phyloP scores from a whole-genome alignment of 1,140 invertebrate species.

The Heliconius himera region DNA sequence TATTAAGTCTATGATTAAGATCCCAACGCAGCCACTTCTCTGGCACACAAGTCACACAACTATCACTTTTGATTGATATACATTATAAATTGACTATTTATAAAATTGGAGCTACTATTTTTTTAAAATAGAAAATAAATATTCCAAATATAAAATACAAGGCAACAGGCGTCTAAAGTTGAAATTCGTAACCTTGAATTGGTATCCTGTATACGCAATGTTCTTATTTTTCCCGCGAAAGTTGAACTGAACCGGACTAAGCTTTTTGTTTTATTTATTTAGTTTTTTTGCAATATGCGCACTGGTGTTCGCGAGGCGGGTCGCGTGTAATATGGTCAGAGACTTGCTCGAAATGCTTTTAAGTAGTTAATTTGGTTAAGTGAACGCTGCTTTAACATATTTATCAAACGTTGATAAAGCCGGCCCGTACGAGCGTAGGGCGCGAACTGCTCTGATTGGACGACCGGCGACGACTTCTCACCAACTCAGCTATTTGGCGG shows the following conservation, averaged over 20 bases:
- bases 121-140: background rate
- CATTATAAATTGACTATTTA: slow-evolving; percentile 29
- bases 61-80: slow-evolving; percentile 45
- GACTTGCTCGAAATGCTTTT: slow-evolving; percentile 53
- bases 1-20: background rate
- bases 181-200: slow-evolving; percentile 31
- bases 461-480: slow-evolving; percentile 44
- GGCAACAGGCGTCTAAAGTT: background rate
- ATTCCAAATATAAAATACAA: background rate
- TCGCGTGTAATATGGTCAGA: slow-evolving; percentile 54
- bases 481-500: slow-evolving; percentile 57
- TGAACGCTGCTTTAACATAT: slow-evolving; percentile 54
- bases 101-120: slow-evolving; percentile 21
- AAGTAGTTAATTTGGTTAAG: slow-evolving; percentile 73
- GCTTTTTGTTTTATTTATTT: slow-evolving; percentile 61
- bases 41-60: slow-evolving; percentile 47
- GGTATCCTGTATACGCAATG: slow-evolving; percentile 39
- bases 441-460: slow-evolving; percentile 72
- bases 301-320: slow-evolving; percentile 54
- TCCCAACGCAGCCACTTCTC: slow-evolving; percentile 31
- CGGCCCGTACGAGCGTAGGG: slow-evolving; percentile 61
- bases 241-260: slow-evolving; percentile 56
- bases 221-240: slow-evolving; percentile 55
- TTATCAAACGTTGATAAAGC: slow-evolving; percentile 72
- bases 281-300: slow-evolving; percentile 51